Evolutionary conservation across 2,888 invertebrate genomes (phyloP).

Genomic region (Drosophila merina): DNA sequence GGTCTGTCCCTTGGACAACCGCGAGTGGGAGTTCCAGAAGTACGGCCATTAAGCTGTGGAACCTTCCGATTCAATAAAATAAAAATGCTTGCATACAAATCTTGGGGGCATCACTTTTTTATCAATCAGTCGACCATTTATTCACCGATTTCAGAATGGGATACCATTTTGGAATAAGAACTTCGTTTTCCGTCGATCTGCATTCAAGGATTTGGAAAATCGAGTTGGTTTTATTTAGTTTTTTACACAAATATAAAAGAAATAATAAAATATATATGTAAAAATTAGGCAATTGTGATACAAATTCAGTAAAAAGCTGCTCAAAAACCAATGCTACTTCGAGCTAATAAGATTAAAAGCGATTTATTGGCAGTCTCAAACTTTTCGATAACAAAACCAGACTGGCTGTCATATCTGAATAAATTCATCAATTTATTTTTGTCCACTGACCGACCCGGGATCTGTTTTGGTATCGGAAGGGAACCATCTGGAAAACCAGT

Average conservation of each 20-base stretch:
- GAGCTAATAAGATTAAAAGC: not conserved
- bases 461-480: not conserved
- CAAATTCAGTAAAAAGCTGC: not conserved
- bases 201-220: too few species aligned
- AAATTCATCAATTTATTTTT: slow-evolving; percentile 4
- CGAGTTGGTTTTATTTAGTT: too few species aligned
- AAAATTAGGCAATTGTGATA: too few species aligned
- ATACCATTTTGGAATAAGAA: too few species aligned
- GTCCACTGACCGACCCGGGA: not conserved
- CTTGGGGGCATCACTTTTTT: too few species aligned
- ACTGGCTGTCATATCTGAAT: slow-evolving; percentile 3
- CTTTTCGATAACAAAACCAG: not conserved
- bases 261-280: too few species aligned
- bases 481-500: slow-evolving; percentile 8
- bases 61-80: too few species aligned
- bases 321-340: not conserved
- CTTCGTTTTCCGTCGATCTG: too few species aligned
- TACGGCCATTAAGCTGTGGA: not conserved
- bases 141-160: too few species aligned
- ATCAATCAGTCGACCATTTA: too few species aligned
- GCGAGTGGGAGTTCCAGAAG: not conserved
- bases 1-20: not conserved
- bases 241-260: too few species aligned
- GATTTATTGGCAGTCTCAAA: slow-evolving; percentile 1
- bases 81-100: too few species aligned